Base-by-base conservation (phyloP, 2,113 vertebrate genomes). In the Laticauda laticaudata region DNA sequence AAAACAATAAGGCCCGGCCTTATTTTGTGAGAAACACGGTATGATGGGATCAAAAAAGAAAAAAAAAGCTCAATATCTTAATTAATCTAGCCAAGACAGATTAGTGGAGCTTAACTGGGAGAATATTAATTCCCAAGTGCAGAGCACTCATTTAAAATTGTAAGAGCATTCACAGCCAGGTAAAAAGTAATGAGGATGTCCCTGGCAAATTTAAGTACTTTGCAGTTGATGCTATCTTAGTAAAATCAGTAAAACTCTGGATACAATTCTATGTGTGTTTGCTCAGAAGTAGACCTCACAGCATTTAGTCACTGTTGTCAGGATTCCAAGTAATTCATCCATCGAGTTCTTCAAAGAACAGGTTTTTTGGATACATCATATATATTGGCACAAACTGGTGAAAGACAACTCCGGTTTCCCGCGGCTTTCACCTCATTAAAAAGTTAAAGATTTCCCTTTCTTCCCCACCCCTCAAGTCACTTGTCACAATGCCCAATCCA, bases 11-110 rank as follows among this genome's bases (percentile, higher is more conserved):
- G 34, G 34, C 34, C 34, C 34, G 34, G 34, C 34, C 34, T 39
- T 39, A 39, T 1, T 39, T 39, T 39, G 34, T 39, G 34, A 39
- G 34, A 39, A 39, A 39, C 34, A 39, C 1, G 34, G 34, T 39
- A 94, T 96, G 96, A 96, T 97, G 95, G 94, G 95, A 95, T 97
- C 96, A 95, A 95, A 96, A 95, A 97, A 96, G 96, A 95, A 95
- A 96, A 96, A 97, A 96, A 97, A 96, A 95, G 34, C 1, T 96
- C 97, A 94, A 93, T 81, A 89, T 95, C 93, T 95, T 96, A 96
- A 97, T 94, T 96, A 96, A 96, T 97, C 97, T 96, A 97, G 94
- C 93, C 94, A 96, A 95, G 93, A 95, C 89, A 95, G 94, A 93
- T 92, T 39, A 89, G 64, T 64, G 88, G 64, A 54, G 55, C 86